Evolutionary conservation across 2,113 vertebrate species (phyloP).

Genomic region (Uropsilus gracilis): DNA sequence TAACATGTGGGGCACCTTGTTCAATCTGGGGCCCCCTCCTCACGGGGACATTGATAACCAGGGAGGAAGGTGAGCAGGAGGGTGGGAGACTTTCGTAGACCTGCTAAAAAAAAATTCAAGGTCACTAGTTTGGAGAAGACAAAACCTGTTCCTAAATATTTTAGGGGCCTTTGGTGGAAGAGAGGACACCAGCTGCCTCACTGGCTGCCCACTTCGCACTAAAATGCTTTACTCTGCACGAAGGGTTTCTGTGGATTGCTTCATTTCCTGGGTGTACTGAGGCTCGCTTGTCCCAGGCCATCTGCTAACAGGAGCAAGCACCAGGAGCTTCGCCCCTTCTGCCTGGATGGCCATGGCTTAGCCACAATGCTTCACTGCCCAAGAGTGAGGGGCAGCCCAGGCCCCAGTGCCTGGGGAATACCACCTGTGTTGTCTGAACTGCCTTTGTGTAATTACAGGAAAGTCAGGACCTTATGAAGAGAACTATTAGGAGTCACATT

Average conservation of each 20-base stretch:
- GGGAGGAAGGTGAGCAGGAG: background rate
- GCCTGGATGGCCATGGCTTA: background rate
- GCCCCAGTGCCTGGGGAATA: too few relatives aligned
- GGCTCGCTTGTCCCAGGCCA: background rate
- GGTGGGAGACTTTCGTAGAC: background rate
- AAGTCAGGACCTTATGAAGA: background rate
- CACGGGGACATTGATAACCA: background rate
- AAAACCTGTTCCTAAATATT: background rate
- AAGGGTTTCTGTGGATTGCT: background rate
- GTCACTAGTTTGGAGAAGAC: background rate
- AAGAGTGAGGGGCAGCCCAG: too few relatives aligned
- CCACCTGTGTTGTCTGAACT: background rate
- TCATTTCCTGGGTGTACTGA: background rate
- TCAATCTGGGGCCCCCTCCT: background rate
- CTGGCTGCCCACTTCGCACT: fast-evolving
- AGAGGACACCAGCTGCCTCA: background rate
- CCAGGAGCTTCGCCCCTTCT: background rate
- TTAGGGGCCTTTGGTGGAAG: background rate
- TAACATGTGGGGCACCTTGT: background rate
- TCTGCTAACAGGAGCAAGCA: background rate
- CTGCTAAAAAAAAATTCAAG: background rate
- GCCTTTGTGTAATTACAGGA: background rate
- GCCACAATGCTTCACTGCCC: too few relatives aligned
- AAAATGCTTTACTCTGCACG: too few relatives aligned
- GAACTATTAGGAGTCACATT: background rate